Percentiles rank a stretch among this genome's conserved stretches.
Evolutionary conservation across 2,888 invertebrate genomes (phyloP).

Genomic region (Drosophila greeni): DNA sequence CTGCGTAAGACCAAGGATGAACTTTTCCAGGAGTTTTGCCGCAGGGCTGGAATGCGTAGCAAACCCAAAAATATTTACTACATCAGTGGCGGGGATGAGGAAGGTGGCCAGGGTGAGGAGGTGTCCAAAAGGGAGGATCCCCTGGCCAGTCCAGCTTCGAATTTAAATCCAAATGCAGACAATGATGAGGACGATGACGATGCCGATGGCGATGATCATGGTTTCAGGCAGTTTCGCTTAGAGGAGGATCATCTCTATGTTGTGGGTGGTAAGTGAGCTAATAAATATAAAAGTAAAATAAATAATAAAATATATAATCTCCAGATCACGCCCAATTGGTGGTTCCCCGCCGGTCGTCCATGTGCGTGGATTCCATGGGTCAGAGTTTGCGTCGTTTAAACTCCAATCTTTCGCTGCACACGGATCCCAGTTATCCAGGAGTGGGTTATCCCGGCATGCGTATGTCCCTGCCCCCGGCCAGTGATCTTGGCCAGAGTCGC

Average conservation of each 20-base stretch:
- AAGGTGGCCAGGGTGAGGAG: conserved; percentile 14
- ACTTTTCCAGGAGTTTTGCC: conserved; percentile 78
- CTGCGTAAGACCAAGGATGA: conserved; percentile 78
- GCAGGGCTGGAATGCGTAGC: conserved; percentile 75
- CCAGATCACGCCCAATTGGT: conserved; percentile 53
- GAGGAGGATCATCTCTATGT: conserved; percentile 73
- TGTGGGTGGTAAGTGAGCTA: conserved; percentile 59
- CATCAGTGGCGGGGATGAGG: conserved; percentile 70
- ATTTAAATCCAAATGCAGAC: neutral
- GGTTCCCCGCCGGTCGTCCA: conserved; percentile 70
- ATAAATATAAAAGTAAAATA: neutral
- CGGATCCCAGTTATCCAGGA: conserved; percentile 58
- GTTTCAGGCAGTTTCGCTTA: conserved; percentile 59
- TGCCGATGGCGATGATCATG: conserved; percentile 61
- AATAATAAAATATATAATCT: neutral
- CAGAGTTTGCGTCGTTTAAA: conserved; percentile 66
- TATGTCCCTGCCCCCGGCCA: conserved; percentile 18
- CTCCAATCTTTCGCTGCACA: conserved; percentile 76
- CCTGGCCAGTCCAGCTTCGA: neutral
- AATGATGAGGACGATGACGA: conserved; percentile 43
- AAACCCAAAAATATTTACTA: conserved; percentile 78
- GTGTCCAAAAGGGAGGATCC: conserved; percentile 11
- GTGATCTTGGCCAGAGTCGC: conserved; percentile 69
- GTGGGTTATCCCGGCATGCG: conserved; percentile 55
- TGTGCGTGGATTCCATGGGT: conserved; percentile 67